Percentiles rank a stretch among this genome's conserved stretches.
Conservation (phyloP, 1,140 invertebrate genomes). For the Temnothorax curvispinosus region DNA sequence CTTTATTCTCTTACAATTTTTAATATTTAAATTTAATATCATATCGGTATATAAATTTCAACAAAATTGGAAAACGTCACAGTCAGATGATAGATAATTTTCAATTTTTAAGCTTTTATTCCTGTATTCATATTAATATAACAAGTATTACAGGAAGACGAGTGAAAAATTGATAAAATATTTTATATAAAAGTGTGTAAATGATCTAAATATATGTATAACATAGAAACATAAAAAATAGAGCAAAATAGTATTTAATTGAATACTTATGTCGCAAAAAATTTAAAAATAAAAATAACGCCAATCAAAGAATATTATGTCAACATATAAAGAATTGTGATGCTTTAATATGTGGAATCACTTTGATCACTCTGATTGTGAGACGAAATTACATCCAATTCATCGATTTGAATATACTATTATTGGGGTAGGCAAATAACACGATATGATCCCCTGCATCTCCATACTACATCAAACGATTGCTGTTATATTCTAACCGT, state of each 20-base stretch:
- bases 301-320: background rate
- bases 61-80: background rate
- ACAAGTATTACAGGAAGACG: background rate
- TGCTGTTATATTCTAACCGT: constrained; percentile 13
- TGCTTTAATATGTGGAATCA: background rate
- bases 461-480: constrained; percentile 21
- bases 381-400: background rate
- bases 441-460: constrained; percentile 1
- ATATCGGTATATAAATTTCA: background rate
- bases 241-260: constrained; percentile 4
- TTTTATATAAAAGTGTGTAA: background rate
- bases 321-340: background rate
- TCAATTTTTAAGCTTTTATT: background rate
- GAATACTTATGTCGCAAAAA: background rate
- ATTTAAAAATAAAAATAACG: background rate
- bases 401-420: constrained; percentile 22
- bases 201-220: background rate
- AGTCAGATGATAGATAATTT: constrained; percentile 11
- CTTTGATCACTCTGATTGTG: background rate
- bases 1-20: background rate
- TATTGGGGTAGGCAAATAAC: constrained; percentile 19
- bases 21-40: background rate
- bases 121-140: constrained; percentile 9
- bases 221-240: background rate
- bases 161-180: constrained; percentile 11